Evolutionary conservation across 2,888 invertebrate genomes (phyloP), one percentile per base, ranked within the genome.

Genomic region (Meghimatium bilineatum): DNA sequence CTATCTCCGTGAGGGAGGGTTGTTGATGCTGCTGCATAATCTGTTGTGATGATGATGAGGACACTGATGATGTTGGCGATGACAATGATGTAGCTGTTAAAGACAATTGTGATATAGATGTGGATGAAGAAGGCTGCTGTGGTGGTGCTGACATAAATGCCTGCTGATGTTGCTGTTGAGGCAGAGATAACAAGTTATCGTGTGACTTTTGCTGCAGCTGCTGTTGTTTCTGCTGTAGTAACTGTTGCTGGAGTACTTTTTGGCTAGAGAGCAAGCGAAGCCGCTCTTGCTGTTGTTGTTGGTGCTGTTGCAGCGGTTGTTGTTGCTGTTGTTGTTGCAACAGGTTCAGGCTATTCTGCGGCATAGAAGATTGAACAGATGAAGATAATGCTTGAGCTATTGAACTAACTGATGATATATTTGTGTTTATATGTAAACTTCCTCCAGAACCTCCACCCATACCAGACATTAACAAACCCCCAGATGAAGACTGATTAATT

Each of bases 71-170:
- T 82, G n/a, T n/a, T n/a, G 82, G 34, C 20, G 67, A 56, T 20
- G 82, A 32, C 29, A 82, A 72, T 32, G 80, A 66, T 52, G 85
- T 66, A 67, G 75, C 29, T 26, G 76, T 32, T 81, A 66, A 66
- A 14, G 79, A 72, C 34, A 79, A 85, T 29, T 80, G 84, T 26
- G 56, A 71, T 69, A 80, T 52, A 26, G 72, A 34, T 29, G 78
- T 80, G 36, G 86, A 76, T 10, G 76, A 83, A 3, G 84, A 78
- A 60, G 77, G 81, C 60, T 63, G 85, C 67, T 78, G 85, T 34
- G 75, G 81, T 38, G 83, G 75, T 56, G 83, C 77, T 63, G 75
- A 56, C 71, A 71, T 76, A 36, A 71, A 79, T 36, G 77, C 74
- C 36, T 85, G 84, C 56, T 82, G 82, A 20, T 72, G 74, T n/a